Evolutionary conservation across 2,888 invertebrate genomes (phyloP).

Genomic region (Busseola fusca): DNA sequence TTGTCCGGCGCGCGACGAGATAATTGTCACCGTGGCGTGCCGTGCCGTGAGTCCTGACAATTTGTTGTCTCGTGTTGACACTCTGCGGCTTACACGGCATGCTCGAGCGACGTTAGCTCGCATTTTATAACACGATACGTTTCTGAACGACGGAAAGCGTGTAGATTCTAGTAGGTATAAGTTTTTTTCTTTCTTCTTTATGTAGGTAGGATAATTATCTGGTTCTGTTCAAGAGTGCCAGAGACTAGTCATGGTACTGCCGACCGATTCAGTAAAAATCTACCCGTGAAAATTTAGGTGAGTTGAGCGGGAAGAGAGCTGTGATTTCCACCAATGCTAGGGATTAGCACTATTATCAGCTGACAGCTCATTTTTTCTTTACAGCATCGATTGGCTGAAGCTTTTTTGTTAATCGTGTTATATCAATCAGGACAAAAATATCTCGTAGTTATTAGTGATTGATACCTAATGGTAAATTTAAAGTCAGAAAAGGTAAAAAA

Average conservation of each 20-base stretch:
- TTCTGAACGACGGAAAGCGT: neutral
- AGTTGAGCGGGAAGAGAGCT: too few species aligned
- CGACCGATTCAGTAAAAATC: too few species aligned
- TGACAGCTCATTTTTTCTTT: too few species aligned
- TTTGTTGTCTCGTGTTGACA: slow-evolving; percentile 65
- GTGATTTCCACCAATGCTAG: too few species aligned
- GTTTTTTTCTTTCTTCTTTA: too few species aligned
- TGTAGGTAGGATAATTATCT: too few species aligned
- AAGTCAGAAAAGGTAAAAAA: neutral
- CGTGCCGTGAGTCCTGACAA: slow-evolving; percentile 65
- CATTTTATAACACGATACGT: slow-evolving; percentile 10
- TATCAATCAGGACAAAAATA: neutral
- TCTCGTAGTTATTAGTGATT: neutral
- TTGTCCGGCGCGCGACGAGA: slow-evolving; percentile 31
- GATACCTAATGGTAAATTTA: too few species aligned
- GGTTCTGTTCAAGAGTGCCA: neutral
- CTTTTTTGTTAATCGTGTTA: neutral
- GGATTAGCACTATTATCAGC: too few species aligned
- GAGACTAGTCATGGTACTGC: too few species aligned
- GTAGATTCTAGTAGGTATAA: neutral
- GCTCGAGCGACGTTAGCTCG: slow-evolving; percentile 22
- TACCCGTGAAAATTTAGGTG: too few species aligned
- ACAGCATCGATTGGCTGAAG: too few species aligned
- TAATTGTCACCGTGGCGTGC: slow-evolving; percentile 56
- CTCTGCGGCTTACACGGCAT: slow-evolving; percentile 32